Base-by-base conservation (phyloP, 2,113 vertebrate species). In the Scytalopus superciliaris region DNA sequence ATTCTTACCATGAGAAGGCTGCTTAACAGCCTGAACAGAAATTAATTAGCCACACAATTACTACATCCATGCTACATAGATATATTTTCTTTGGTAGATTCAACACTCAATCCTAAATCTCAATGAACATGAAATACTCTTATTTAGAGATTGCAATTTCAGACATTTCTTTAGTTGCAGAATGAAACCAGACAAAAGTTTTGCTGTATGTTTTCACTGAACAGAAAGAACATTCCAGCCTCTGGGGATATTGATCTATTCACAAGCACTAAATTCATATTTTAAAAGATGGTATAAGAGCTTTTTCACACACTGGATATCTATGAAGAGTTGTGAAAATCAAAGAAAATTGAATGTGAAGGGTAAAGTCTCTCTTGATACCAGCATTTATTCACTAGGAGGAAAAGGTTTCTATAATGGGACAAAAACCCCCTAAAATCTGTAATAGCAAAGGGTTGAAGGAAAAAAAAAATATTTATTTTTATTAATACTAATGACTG, bases 21-120 rank as follows among this genome's bases (percentile, higher is more conserved):
- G 30, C 12, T 89, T 86, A 93, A 17, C 52, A 64, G 14, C 37
- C 63, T 70, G 27, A 81, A 25, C 31, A 90, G 42, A 77, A 78
- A 53, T 50, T 0, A 62, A 52, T 67, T 42, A 74, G 10, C 12
- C 35, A 50, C 1, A 0, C 7, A 33, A 8, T 63, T 67, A 30
- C 12, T 35, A 52, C 7, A n/a, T 7, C 9, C 30, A 19, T 49
- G 18, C 5, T 37, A 53, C 19, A 37, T n/a, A 70, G 73, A 70
- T 52, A 72, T 8, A 31, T 1, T 67, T 60, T 72, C 14, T 15
- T 55, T 72, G 10, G 37, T 67, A 69, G n/a, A 72, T 79, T 73
- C 33, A 55, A 23, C 24, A 69, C 15, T 81, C 21, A 35, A 3
- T 63, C 37, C 35, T 73, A 57, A 79, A 74, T 66, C 42, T 53